Base-by-base conservation (phyloP, 2,888 invertebrate genomes). In the Tyria jacobaeae region DNA sequence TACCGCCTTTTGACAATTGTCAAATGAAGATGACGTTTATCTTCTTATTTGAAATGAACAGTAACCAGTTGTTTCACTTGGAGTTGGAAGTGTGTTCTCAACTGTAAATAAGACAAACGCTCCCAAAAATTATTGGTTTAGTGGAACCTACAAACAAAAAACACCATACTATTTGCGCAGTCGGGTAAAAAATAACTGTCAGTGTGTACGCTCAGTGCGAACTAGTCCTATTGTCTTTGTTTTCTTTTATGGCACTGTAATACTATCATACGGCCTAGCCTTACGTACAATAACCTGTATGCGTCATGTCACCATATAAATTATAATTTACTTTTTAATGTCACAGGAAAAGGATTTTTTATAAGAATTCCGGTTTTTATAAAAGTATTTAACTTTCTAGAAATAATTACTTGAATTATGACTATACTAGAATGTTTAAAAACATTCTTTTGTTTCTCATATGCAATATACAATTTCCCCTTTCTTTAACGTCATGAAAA, bases 281-380 rank as follows among this genome's bases (percentile, higher is more conserved):
- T 37, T 12, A 17, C 21, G 0, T 31, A n/a, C 31, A 17, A n/a
- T 34, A 31, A 48, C 9, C 0, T 27, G 5, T 14, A n/a, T 44
- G 21, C 58, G 57, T 58, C 58, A 58, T 34, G n/a, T 5, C 1
- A n/a, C 56, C 41, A 21, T 51, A 21, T 10, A 17, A 51, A 35
- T 15, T 34, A 31, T 41, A 5, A 14, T 59, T 27, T 14, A 52
- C 34, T 52, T 52, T 47, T 53, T 59, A 31, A 35, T 53, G 52
- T 17, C 44, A 53, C 2, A 24, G 34, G 27, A 37, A 31, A 49
- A 34, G 25, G 50, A 57, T 50, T 44, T 12, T 21, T 24, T n/a
- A 39, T 5, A 2, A n/a, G n/a, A 0, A 0, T 25, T 1, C 37
- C 24, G 52, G 27, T 34, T 10, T 31, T 21, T 14, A 3, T 31